phyloP scores from a whole-genome alignment of 1,140 invertebrate species.

The Harlomillsia oculata region DNA sequence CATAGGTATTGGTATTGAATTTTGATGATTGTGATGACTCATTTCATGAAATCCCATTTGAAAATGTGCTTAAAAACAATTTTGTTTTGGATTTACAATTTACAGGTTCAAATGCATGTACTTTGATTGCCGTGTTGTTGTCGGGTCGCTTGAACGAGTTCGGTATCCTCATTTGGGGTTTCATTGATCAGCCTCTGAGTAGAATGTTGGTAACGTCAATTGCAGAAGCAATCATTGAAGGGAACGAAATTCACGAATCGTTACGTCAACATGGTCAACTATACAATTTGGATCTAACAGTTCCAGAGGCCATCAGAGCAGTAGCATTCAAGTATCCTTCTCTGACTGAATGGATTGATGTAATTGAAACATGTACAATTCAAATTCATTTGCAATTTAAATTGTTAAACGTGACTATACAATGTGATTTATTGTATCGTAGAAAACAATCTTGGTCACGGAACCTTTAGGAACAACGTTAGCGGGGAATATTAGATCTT shows the following conservation, averaged over 20 bases:
- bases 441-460: conserved; percentile 22
- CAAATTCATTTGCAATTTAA: background rate
- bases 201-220: conserved; percentile 32
- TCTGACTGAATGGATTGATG: conserved; percentile 30
- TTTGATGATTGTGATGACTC: background rate
- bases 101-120: conserved; percentile 36
- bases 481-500: conserved; percentile 13
- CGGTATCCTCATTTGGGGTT: conserved; percentile 32
- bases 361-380: conserved; percentile 1
- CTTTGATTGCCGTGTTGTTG: conserved; percentile 33
- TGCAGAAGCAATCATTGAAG: conserved; percentile 36
- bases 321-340: conserved; percentile 24
- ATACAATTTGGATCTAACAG: conserved; percentile 30
- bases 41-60: background rate
- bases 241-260: conserved; percentile 37
- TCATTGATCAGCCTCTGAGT: conserved; percentile 32
- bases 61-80: background rate
- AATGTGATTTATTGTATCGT: conserved; percentile 1
- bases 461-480: conserved; percentile 25
- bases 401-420: background rate
- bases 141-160: conserved; percentile 31
- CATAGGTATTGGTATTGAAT: conserved; percentile 26
- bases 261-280: conserved; percentile 19
- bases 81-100: background rate
- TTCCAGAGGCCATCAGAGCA: conserved; percentile 34